Base-by-base conservation (phyloP, 1,140 invertebrate genomes). In the Neodiprion fabricii region DNA sequence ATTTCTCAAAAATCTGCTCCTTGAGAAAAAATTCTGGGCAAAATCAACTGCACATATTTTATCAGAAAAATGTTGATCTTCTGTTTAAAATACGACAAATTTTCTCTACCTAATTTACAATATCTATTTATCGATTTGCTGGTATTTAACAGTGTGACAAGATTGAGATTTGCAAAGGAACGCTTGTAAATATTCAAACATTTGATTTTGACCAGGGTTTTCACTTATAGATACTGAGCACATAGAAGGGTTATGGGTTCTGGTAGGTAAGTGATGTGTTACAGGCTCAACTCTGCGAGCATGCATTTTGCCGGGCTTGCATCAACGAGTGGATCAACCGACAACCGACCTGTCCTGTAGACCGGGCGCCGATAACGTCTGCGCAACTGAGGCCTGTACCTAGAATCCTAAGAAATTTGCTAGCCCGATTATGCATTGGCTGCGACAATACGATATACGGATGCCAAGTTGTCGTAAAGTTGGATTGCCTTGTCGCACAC, bases 281-380 rank as follows among this genome's bases (percentile, higher is more conserved):
- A 47, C 87, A 99, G 96, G 96, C 96, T 74, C 96, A 96, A 61
- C 92, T 94, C 79, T 98, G 97, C 89, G 97, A 99, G 86, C 97
- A 99, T 90, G 96, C 97, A 74, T 98, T 98, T 90, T 99, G 97
- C 89, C 92, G 94, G 81, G 92, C 91, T 17, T 99, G 97, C 86
- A 98, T 99, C 78, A 95, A 95, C 71, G 96, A 98, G 87, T 99
- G 97, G 97, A 93, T 98, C 75, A 94, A 93, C 70, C 90, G 96
- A 65, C 96, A 98, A 83, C 96, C 95, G 14, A 97, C 95, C 23
- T 99, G 97, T 87, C 97, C 97, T 28, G 93, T 98, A 66, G 97
- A 99, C 87, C 91, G 97, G 70, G 96, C 96, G 82, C 91, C 94
- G 68, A 94, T 98, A 72, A 97, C 96, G 47, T 91, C 93, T 14